Conservation (phyloP, 2,113 vertebrate genomes). For the Oryzias melastigma region DNA sequence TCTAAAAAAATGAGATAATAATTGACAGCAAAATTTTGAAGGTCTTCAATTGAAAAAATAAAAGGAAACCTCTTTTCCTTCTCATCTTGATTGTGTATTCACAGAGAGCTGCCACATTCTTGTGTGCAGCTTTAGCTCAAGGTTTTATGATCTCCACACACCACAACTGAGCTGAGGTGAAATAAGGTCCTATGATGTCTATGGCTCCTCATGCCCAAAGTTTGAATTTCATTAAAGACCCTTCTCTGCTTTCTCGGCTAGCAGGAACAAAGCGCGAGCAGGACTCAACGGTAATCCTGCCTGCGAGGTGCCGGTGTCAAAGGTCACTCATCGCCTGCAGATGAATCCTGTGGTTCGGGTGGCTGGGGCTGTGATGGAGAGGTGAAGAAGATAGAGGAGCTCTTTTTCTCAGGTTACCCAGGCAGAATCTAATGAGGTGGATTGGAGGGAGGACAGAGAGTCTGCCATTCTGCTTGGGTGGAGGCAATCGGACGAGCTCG, state of each 20-base stretch:
- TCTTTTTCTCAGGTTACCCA: constrained; percentile 71
- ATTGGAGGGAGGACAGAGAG: constrained; percentile 59
- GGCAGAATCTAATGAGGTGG: constrained; percentile 76
- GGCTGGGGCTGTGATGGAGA: constrained; percentile 67
- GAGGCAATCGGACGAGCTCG: constrained; percentile 47
- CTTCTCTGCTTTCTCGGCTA: constrained; percentile 66
- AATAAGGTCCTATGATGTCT: constrained; percentile 70
- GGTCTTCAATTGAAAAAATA: too few relatives aligned
- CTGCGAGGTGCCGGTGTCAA: constrained; percentile 70
- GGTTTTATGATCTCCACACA: constrained; percentile 71
- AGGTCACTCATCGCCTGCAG: constrained; percentile 73
- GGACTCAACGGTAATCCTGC: constrained; percentile 78
- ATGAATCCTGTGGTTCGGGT: constrained; percentile 73
- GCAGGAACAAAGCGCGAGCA: constrained; percentile 70
- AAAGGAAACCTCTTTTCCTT: constrained; percentile 44
- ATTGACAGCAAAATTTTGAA: constrained; percentile 25
- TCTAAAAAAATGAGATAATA: constrained; percentile 19
- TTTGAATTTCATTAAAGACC: constrained; percentile 77
- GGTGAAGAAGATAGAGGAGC: constrained; percentile 59
- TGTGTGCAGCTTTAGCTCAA: constrained; percentile 50
- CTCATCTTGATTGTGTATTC: constrained; percentile 67
- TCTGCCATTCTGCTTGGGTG: constrained; percentile 46
- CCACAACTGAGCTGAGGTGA: constrained; percentile 63
- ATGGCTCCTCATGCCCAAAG: constrained; percentile 70
- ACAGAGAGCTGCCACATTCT: constrained; percentile 49